Evolutionary conservation across 2,113 vertebrate genomes (phyloP).

Genomic region (Turnix velox): DNA sequence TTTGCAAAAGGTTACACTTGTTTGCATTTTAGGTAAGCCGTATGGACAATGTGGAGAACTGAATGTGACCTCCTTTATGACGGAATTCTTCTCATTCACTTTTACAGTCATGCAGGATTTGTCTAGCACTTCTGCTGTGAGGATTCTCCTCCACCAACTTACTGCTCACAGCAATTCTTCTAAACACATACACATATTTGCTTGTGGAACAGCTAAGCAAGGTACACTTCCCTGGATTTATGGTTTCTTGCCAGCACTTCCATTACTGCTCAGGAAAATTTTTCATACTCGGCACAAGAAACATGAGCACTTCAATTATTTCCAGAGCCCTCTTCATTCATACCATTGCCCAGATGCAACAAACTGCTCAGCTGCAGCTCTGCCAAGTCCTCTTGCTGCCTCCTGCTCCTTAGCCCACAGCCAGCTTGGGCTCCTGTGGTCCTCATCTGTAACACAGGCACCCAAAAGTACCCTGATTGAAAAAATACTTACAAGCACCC

Average conservation of each 20-base stretch:
- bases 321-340: neutral
- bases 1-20: neutral
- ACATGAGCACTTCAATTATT: neutral
- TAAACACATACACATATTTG: neutral
- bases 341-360: neutral
- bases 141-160: neutral
- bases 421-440: neutral
- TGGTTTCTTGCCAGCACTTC: neutral
- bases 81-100: neutral
- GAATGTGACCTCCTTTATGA: neutral
- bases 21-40: neutral
- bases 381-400: neutral
- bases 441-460: neutral
- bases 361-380: neutral
- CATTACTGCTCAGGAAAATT: neutral
- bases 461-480: neutral
- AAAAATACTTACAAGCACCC: neutral
- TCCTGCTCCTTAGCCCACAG: neutral
- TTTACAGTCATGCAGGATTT: neutral
- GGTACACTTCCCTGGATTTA: neutral
- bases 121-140: neutral
- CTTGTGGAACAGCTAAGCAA: neutral
- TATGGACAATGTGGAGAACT: neutral
- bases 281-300: neutral
- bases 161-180: neutral